Conservation (phyloP, 2,797 vertebrate genomes). For the Acropternis orthonyx region DNA sequence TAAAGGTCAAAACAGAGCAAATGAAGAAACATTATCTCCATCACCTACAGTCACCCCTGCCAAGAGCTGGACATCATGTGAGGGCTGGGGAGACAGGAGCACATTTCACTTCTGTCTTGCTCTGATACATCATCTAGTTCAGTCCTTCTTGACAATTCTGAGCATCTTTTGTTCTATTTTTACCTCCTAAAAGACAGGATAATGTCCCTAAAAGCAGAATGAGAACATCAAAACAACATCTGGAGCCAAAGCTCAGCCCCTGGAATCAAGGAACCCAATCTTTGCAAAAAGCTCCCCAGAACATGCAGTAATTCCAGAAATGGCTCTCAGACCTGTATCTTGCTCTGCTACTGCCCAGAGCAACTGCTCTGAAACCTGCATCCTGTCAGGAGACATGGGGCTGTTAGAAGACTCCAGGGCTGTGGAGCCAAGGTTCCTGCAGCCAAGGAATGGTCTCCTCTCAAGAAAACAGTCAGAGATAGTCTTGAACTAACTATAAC, state of each 20-base stretch:
- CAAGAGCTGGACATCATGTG: not conserved
- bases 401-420: not conserved
- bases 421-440: not conserved
- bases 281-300: not conserved
- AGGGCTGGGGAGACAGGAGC: not conserved
- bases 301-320: not conserved
- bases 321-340: not conserved
- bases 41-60: not conserved
- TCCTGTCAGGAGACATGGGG: not conserved
- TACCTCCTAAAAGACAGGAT: not conserved
- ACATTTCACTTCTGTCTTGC: not conserved
- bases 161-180: constrained; percentile 9
- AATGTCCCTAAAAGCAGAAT: not conserved
- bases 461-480: not conserved
- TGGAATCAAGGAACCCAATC: not conserved
- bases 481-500: not conserved
- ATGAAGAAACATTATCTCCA: not conserved
- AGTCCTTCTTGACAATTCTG: not conserved
- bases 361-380: not conserved
- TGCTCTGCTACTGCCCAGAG: not conserved
- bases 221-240: constrained; percentile 28
- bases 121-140: accelerated
- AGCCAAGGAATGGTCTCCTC: constrained; percentile 6
- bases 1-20: not conserved
- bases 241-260: not conserved